phyloP scores from a whole-genome alignment of 2,113 vertebrate genomes.

The Apaloderma vittatum region DNA sequence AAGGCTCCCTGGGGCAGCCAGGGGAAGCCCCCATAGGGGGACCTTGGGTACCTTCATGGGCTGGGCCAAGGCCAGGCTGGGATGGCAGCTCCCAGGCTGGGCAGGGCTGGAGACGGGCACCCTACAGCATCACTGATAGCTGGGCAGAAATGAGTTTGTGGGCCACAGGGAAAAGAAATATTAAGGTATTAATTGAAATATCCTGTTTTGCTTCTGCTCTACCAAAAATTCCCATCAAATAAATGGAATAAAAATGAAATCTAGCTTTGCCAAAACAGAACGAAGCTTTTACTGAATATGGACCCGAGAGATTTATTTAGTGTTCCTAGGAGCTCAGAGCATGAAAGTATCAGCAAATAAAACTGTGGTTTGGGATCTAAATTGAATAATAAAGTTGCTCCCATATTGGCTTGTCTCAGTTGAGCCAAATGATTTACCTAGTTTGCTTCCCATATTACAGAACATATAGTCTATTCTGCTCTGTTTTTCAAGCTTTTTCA shows the following conservation, averaged over 20 bases:
- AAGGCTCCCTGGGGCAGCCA: rapidly evolving
- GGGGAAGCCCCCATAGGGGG: not conserved
- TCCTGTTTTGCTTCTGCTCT: not conserved
- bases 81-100: not conserved
- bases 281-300: not conserved
- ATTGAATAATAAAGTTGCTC: not conserved
- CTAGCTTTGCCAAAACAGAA: not conserved
- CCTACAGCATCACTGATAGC: not conserved
- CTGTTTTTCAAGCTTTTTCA: not conserved
- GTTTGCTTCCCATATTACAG: not conserved
- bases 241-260: not conserved
- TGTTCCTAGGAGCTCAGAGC: not conserved
- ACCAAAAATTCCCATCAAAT: not conserved
- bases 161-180: not conserved
- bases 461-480: not conserved
- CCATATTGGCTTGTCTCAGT: not conserved
- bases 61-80: not conserved
- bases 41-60: not conserved
- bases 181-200: not conserved
- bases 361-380: constrained; percentile 8
- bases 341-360: not conserved
- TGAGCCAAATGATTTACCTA: not conserved
- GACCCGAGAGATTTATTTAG: constrained; percentile 1
- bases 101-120: not conserved
- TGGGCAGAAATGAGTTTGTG: not conserved